Evolutionary conservation across 92 coral and sea anemone genomes (phyloP), one percentile per base, ranked within the genome.

Genomic region (Palythoa heliodiscus): DNA sequence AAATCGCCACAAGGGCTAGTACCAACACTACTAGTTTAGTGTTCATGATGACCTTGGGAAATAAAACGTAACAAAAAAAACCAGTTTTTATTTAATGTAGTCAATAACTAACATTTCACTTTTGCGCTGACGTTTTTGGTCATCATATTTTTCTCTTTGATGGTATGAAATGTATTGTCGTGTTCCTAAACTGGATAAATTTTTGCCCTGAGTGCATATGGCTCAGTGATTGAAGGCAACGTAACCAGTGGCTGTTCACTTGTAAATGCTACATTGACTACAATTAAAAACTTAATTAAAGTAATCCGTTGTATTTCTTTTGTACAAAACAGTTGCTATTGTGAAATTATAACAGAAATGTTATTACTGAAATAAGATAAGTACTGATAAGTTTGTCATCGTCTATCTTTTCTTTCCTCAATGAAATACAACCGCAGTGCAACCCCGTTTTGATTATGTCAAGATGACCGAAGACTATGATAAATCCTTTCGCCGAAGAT

Each of bases 41-140:
- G 74, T 80, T 80, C 84, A 80, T 80, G 47, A 69, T 53, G 84
- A 80, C 84, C 84, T 80, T 60, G 24, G 48, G n/a, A 64, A 80
- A 24, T 7, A 47, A 23, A 64, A 23, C 9, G 35, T 17, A 80
- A 1, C 5, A 19, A 4, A 58, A 15, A 5, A 5, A 11, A 15
- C 0, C 5, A 7, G 5, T 12, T 14, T 19, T 4, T 4, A 58
- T 11, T 11, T 58, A 58, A 14, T 14, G 20, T 58, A 58, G 20
- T 58, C 64, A 14, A 11, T 11, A 58, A 58, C 19, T 19, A 29
- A 77, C 1, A 19, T 0, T 24, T 35, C 11, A 8, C 7, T 75
- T 38, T 57, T 55, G 40, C 47, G 20, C 29, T 20, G 81, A 53
- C 11, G 37, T 15, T 20, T 23, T 76, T 11, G 5, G 19, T 55